Base-by-base conservation (phyloP, 2,113 vertebrate species). In the Rhinopomastus cyanomelas region DNA sequence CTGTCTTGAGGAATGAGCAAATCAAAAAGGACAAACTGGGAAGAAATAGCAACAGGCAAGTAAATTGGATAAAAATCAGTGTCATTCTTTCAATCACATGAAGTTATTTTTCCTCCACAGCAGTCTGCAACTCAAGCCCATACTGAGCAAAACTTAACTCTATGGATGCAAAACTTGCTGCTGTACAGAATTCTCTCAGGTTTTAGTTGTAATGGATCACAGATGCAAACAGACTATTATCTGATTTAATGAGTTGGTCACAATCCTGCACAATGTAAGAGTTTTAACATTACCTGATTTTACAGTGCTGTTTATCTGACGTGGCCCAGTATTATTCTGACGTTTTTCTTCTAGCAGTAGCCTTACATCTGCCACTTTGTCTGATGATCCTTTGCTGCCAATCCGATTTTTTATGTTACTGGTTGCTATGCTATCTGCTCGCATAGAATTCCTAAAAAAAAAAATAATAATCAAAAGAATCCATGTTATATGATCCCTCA, bases 311-410 rank as follows among this genome's bases (percentile, higher is more conserved):
- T 92, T 94, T n/a, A 95, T 81, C 73, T 96, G 97, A 27, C 96
- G 96, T 34, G 97, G 97, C 48, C 97, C 96, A 5, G 83, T 89
- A 8, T 97, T 98, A 8, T 98, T 98, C 61, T 99, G 98, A 49
- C 99, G 97, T 84, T 99, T 99, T 95, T 99, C 99, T 96, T 99
- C 98, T 93, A 99, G 94, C 46, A 99, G 97, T 52, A 99, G 98
- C 19, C 99, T 96, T 19, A 99, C 98, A 72, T 99, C 99, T 1
- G 96, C 97, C 85, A 99, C 98, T 77, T 99, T 98, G 95, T 97
- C 97, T 3, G 97, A 86, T 1, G 96, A 60, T 18, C 98, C 94
- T 95, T 99, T 99, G 93, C 89, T 96, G 30, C 98, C 99, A 51
- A 99, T 98, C 77, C 99, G 95, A 89, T 98, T 98, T 95, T 98